Conservation (phyloP, 1,140 invertebrate species). For the Drosophila funebris region DNA sequence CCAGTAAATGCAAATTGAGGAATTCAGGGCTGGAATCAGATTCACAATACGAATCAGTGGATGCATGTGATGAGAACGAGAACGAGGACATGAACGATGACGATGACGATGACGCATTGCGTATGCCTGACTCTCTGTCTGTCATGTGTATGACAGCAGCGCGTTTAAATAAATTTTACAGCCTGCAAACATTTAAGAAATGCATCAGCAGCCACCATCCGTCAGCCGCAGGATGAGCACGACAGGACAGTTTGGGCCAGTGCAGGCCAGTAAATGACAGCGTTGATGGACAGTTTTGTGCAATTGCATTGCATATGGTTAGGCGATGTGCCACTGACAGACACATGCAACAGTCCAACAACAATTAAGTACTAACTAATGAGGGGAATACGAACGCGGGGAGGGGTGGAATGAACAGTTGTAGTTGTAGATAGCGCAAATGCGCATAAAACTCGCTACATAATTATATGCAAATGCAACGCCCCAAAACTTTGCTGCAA, state of each 20-base stretch:
- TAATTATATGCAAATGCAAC: constrained; percentile 77
- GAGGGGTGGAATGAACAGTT: not conserved
- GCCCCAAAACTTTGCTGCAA: constrained; percentile 65
- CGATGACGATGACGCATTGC: constrained; percentile 70
- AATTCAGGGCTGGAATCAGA: not conserved
- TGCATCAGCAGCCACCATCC: constrained; percentile 45
- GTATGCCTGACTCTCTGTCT: constrained; percentile 48
- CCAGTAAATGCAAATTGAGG: constrained; percentile 39
- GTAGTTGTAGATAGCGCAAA: constrained; percentile 26
- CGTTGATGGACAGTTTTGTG: constrained; percentile 79
- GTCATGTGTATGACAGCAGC: constrained; percentile 72
- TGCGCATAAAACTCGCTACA: constrained; percentile 50
- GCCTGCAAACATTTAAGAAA: constrained; percentile 70
- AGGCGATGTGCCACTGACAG: constrained; percentile 66
- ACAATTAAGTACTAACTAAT: not conserved
- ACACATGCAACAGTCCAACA: not conserved
- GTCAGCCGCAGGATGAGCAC: constrained; percentile 35
- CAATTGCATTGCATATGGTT: constrained; percentile 80
- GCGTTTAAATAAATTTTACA: constrained; percentile 76
- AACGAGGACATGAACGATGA: constrained; percentile 64
- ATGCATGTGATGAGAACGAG: constrained; percentile 37
- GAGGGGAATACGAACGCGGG: not conserved
- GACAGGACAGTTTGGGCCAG: constrained; percentile 47
- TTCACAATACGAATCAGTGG: constrained; percentile 4
- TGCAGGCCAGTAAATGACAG: constrained; percentile 74